Evolutionary conservation across 2,113 vertebrate genomes (phyloP).

Genomic region (Dunckerocampus dactyliophorus): DNA sequence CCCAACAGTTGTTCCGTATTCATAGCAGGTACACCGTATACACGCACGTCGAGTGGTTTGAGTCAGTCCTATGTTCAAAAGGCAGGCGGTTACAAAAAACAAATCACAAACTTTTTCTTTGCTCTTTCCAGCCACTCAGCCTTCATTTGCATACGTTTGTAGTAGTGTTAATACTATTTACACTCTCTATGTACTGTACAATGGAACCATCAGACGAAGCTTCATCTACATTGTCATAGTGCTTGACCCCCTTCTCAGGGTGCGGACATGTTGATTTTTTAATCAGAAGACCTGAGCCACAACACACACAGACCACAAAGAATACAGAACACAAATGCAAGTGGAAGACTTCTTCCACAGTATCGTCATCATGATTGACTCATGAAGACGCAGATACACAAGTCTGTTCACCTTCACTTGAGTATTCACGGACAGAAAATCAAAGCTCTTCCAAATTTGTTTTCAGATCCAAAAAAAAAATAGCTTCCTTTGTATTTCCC

Average conservation of each 20-base stretch:
- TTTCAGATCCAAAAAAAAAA: constrained; percentile 17
- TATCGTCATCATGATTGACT: constrained; percentile 11
- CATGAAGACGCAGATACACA: constrained; percentile 6
- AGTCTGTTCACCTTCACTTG: constrained; percentile 10
- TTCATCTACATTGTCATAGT: constrained; percentile 42
- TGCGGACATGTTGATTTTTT: constrained; percentile 25
- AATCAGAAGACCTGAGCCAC: constrained; percentile 53
- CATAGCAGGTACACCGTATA: constrained; percentile 43
- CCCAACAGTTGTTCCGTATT: constrained; percentile 59
- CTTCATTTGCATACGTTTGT: constrained; percentile 48
- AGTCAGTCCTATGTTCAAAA: constrained; percentile 53
- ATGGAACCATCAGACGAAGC: constrained; percentile 38
- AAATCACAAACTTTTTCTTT: constrained; percentile 47
- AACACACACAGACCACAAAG: constrained; percentile 36
- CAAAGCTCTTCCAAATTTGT: constrained; percentile 23
- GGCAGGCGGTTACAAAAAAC: constrained; percentile 46
- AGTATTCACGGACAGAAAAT: constrained; percentile 25
- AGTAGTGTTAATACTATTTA: constrained; percentile 62
- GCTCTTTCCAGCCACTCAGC: constrained; percentile 41
- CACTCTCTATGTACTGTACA: constrained; percentile 62
- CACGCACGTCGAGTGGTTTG: constrained; percentile 57
- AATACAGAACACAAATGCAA: constrained; percentile 41
- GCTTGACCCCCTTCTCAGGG: constrained; percentile 24
- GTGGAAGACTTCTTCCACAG: constrained; percentile 22
- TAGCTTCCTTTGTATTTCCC: constrained; percentile 15